phyloP scores from a whole-genome alignment of 2,113 vertebrate species.

The Pontoporia blainvillei region DNA sequence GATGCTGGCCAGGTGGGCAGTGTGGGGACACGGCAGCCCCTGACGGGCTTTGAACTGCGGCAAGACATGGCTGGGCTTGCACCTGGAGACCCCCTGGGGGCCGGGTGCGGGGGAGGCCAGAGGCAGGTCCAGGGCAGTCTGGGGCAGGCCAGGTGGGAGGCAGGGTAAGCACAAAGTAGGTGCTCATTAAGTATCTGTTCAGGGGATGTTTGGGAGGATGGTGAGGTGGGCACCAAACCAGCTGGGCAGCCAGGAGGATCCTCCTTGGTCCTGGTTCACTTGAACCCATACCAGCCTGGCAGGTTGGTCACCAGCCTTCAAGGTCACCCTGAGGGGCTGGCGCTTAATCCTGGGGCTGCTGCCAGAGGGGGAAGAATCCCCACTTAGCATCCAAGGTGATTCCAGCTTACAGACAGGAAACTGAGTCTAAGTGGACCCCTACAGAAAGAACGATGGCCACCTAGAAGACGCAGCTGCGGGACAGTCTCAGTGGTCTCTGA shows the following conservation, averaged over 20 bases:
- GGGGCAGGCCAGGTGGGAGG: neutral
- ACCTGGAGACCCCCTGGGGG: neutral
- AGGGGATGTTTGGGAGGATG: neutral
- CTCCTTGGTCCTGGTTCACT: rapidly evolving
- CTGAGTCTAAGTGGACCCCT: rapidly evolving
- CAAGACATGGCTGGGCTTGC: neutral
- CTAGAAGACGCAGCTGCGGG: rapidly evolving
- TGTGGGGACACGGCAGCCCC: rapidly evolving
- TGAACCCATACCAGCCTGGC: neutral
- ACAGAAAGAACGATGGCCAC: rapidly evolving
- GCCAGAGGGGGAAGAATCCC: neutral
- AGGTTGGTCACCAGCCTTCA: neutral
- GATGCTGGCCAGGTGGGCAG: rapidly evolving
- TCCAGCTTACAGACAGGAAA: neutral
- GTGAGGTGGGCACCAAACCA: neutral
- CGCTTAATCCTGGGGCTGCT: neutral
- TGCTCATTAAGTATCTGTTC: rapidly evolving
- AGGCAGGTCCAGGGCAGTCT: neutral
- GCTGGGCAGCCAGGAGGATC: neutral
- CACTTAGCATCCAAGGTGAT: neutral
- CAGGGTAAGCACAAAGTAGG: neutral
- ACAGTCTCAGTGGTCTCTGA: rapidly evolving
- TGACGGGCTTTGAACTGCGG: rapidly evolving
- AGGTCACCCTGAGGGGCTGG: neutral
- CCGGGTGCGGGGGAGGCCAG: neutral